Base-by-base conservation (phyloP, 2,113 vertebrate genomes). In the Brachyhypopomus occidentalis region DNA sequence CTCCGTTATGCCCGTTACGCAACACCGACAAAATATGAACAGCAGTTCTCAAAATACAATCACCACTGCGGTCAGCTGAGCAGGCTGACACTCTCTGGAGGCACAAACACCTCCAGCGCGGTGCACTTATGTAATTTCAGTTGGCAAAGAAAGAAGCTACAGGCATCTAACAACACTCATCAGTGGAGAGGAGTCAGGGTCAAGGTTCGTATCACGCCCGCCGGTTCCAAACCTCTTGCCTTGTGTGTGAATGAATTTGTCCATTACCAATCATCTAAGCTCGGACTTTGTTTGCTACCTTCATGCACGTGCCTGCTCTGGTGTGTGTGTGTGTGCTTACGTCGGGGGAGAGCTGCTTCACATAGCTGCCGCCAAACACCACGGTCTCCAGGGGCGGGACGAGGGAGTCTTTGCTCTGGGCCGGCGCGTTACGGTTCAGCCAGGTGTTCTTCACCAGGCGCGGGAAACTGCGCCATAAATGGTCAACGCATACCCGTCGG, bases 341-440 rank as follows among this genome's bases (percentile, higher is more conserved):
- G 72, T 98, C 98, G 88, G 95, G 88, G 59, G 96, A 98, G 75
- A 97, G 91, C 88, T 99, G 97, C 87, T 96, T 98, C 83, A 96
- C 94, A 84, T 98, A 98, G 91, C 88, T 95, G 92, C 91, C 94
- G 88, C 98, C 97, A 84, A 98, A 99, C 89, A 99, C 96, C 86
- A 99, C 97, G 17, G 92, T 96, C 92, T 99, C 97, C 86, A 99
- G 93, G 76, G 95, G 90, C 73, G 96, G 98, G 90, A 99, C 95
- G 87, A 95, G 86, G 5, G 96, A 97, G 89, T 99, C 98, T 89
- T 95, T 98, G 89, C 90, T 97, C 89, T 98, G 97, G 73, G 95
- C 93, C 88, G 98, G 97, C 84, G 96, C 92, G n/a, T 96, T 98
- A 88, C 98, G 95, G 88, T 98, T 99, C 78, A 99, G 90, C 98